phyloP scores from a whole-genome alignment of 2,888 invertebrate genomes.

The Aproaerema taeniolella region DNA sequence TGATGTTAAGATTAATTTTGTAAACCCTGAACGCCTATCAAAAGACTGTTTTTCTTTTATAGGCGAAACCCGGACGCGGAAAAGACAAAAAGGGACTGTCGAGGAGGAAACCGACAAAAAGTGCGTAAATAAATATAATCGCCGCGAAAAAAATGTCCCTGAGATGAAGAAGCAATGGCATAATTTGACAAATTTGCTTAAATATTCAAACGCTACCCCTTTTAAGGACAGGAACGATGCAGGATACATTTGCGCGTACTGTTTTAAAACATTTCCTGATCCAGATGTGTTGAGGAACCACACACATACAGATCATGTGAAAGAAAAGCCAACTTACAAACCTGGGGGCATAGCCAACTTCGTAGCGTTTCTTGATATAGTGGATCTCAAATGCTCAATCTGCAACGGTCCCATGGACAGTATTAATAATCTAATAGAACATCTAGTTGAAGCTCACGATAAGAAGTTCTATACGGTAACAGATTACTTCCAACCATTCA shows the following conservation, averaged over 20 bases:
- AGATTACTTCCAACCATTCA: constrained; percentile 60
- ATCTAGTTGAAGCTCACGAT: constrained; percentile 50
- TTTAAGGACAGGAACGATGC: constrained; percentile 66
- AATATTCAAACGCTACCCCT: constrained; percentile 61
- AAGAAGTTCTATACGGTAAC: constrained; percentile 55
- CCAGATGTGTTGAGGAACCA: constrained; percentile 46
- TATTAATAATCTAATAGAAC: constrained; percentile 43
- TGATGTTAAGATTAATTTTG: constrained; percentile 7
- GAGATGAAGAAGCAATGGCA: constrained; percentile 70
- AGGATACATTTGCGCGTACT: constrained; percentile 64
- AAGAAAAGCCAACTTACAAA: constrained; percentile 59
- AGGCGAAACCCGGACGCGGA: constrained; percentile 58
- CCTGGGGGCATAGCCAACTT: constrained; percentile 59
- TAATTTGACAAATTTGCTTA: constrained; percentile 56
- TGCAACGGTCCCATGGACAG: constrained; percentile 47
- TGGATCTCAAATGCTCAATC: constrained; percentile 56
- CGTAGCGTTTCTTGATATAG: constrained; percentile 61
- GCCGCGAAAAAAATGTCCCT: constrained; percentile 46
- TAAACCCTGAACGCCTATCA: constrained; percentile 44
- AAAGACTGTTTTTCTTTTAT: constrained; percentile 71
- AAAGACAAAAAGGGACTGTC: constrained; percentile 48
- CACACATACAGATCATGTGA: constrained; percentile 51
- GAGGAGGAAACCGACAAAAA: constrained; percentile 23
- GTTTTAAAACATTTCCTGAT: constrained; percentile 57
- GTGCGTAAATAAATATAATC: too few relatives aligned